Evolutionary conservation across 2,113 vertebrate species (phyloP).

Genomic region (Clarias magur): DNA sequence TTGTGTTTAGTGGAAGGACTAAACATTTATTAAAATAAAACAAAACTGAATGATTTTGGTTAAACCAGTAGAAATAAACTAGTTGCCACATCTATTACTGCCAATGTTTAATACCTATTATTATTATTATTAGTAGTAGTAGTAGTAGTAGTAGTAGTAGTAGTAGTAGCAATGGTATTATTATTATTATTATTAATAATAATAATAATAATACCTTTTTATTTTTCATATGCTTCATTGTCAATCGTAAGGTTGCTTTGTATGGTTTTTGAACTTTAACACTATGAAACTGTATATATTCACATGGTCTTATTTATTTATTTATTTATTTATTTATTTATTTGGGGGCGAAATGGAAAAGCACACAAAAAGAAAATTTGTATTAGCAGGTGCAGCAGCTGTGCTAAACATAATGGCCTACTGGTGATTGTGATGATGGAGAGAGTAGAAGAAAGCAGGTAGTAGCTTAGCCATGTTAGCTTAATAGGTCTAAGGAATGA

Average conservation of each 20-base stretch:
- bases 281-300: not conserved
- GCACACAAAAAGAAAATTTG: not conserved
- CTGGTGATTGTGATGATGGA: not conserved
- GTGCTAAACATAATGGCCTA: not conserved
- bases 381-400: not conserved
- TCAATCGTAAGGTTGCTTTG: not conserved
- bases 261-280: not conserved
- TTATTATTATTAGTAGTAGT: too few relatives aligned
- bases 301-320: too few relatives aligned
- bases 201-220: not conserved
- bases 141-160: too few relatives aligned
- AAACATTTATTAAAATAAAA: not conserved
- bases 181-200: too few relatives aligned
- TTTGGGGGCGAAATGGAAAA: not conserved
- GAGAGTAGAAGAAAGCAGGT: not conserved
- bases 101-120: not conserved
- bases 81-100: not conserved
- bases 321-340: too few relatives aligned
- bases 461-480: not conserved
- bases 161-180: too few relatives aligned
- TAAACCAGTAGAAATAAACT: not conserved
- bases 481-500: not conserved
- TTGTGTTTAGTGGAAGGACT: not conserved
- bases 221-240: not conserved
- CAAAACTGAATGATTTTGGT: not conserved